phyloP scores from a whole-genome alignment of 2,113 vertebrate species.

The Motacilla alba region DNA sequence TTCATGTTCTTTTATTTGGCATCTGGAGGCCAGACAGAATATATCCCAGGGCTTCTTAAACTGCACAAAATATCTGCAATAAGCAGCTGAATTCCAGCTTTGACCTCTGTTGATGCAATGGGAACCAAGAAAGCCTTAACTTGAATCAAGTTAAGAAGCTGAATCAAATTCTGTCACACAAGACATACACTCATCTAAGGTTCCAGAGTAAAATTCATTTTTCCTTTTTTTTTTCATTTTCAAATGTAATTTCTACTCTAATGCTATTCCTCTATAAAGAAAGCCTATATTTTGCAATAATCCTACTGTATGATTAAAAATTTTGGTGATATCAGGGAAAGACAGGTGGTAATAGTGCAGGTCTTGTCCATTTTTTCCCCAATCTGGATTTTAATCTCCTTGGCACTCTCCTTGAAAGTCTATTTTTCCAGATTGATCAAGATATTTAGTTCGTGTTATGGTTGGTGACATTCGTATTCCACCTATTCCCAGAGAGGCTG shows the following conservation, averaged over 20 bases:
- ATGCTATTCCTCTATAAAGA: background rate
- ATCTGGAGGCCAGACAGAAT: background rate
- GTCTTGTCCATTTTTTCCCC: background rate
- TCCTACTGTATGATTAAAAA: background rate
- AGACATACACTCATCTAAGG: background rate
- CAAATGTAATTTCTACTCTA: background rate
- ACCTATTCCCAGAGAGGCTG: background rate
- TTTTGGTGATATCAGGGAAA: background rate
- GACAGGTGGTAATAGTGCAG: background rate
- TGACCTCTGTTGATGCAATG: background rate
- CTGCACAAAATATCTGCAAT: background rate
- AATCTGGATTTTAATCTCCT: background rate
- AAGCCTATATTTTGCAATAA: background rate
- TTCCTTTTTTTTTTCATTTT: accelerated
- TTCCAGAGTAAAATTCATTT: background rate
- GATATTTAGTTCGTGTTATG: background rate
- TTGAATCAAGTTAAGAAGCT: background rate
- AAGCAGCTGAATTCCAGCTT: background rate
- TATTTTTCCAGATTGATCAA: background rate
- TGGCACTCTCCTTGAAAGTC: background rate
- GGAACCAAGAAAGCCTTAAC: background rate
- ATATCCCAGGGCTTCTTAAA: background rate
- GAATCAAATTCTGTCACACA: background rate
- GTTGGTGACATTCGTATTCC: background rate
- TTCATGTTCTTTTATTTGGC: background rate